phyloP scores from a whole-genome alignment of 2,797 vertebrate genomes.

The Chiroxiphia lanceolata region DNA sequence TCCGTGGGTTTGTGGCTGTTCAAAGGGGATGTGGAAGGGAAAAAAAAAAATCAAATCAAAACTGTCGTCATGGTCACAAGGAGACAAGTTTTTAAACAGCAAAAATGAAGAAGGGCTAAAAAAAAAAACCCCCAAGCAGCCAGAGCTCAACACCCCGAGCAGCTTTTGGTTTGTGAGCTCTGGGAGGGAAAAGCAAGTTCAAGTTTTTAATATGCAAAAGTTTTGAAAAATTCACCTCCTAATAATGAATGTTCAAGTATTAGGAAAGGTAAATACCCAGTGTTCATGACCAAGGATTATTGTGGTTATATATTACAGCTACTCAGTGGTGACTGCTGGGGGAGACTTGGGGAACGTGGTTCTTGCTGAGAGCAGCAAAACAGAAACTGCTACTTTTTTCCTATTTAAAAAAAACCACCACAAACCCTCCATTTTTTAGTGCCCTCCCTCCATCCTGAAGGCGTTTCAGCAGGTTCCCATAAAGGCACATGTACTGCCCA shows the following conservation, averaged over 20 bases:
- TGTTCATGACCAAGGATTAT: not conserved
- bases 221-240: not conserved
- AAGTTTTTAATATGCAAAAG: not conserved
- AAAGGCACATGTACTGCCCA: not conserved
- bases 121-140: not conserved
- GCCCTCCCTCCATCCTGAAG: not conserved
- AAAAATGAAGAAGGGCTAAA: not conserved
- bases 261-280: not conserved
- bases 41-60: not conserved
- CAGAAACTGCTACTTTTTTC: not conserved
- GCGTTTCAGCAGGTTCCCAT: not conserved
- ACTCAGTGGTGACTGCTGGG: not conserved
- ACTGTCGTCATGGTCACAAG: not conserved
- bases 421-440: not conserved
- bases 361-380: slow-evolving; percentile 37
- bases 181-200: not conserved
- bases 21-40: not conserved
- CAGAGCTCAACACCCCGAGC: accelerated
- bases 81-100: not conserved
- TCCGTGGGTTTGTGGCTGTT: not conserved
- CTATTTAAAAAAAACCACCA: not conserved
- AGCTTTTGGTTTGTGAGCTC: accelerated
- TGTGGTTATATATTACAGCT: not conserved
- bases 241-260: not conserved
- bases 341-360: not conserved